Percentiles rank a stretch among this genome's conserved stretches.
Evolutionary conservation across 23 tunicate species (phyloP).

Genomic region (Halocynthia roretzi): DNA sequence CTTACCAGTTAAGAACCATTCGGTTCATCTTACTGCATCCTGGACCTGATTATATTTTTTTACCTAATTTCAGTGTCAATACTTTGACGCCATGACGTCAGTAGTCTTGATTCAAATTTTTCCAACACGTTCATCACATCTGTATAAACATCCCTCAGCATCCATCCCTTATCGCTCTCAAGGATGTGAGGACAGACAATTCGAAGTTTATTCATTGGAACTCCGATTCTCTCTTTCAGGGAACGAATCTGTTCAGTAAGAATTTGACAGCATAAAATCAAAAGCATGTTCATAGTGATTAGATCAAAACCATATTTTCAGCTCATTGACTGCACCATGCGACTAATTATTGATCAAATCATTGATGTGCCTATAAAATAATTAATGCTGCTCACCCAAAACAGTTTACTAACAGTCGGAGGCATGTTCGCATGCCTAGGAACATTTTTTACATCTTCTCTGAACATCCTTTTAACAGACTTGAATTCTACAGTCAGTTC

Average conservation of each 20-base stretch:
- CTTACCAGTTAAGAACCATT: too few species aligned
- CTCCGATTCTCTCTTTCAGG: constrained; percentile 54
- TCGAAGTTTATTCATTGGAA: constrained; percentile 69
- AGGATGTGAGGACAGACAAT: constrained; percentile 70
- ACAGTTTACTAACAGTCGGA: constrained; percentile 68
- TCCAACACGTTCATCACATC: constrained; percentile 83
- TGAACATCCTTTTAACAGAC: constrained; percentile 66
- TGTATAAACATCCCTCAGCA: constrained; percentile 66
- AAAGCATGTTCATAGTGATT: neutral
- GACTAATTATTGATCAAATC: too few species aligned
- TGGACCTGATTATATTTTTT: too few species aligned
- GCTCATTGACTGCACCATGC: too few species aligned
- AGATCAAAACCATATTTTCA: neutral
- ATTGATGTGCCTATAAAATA: too few species aligned
- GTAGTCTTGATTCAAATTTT: constrained; percentile 65
- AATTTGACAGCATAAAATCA: neutral
- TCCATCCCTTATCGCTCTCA: constrained; percentile 93
- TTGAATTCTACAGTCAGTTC: constrained; percentile 64
- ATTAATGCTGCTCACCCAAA: constrained; percentile 33
- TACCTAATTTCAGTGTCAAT: constrained; percentile 41
- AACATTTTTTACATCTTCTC: constrained; percentile 33
- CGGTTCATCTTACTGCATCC: too few species aligned
- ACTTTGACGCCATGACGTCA: constrained; percentile 54
- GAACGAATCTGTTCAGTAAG: constrained; percentile 34
- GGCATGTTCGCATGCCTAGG: constrained; percentile 82